Evolutionary conservation across 2,888 invertebrate genomes (phyloP).

Genomic region (Acanthosepion esculentum): DNA sequence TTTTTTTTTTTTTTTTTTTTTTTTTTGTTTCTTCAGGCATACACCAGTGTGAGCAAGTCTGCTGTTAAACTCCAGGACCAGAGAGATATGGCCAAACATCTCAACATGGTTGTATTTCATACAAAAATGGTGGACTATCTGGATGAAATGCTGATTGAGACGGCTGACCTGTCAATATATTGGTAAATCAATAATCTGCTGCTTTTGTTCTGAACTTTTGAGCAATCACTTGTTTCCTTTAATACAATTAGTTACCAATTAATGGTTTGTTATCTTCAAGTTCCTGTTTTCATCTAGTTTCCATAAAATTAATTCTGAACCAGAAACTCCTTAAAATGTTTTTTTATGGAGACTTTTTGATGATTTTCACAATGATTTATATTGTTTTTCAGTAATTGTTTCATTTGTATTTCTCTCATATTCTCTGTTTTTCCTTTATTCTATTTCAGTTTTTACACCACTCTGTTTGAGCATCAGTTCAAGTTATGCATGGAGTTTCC

Average conservation of each 20-base stretch:
- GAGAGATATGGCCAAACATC: slow-evolving; percentile 88
- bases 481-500: slow-evolving; percentile 99
- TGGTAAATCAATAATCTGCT: slow-evolving; percentile 79
- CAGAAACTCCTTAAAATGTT: no score
- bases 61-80: slow-evolving; percentile 86
- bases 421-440: not conserved
- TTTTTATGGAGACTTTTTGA: no score
- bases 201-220: not conserved
- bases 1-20: slow-evolving; percentile 51
- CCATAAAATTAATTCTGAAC: no score
- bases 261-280: no score
- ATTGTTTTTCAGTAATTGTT: no score
- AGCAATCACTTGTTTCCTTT: no score
- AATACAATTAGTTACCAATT: no score
- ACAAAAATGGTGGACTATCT: slow-evolving; percentile 98
- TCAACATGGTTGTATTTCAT: slow-evolving; percentile 97
- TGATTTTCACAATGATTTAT: no score
- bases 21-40: slow-evolving; percentile 77
- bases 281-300: no score
- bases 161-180: slow-evolving; percentile 96
- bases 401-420: not conserved
- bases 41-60: slow-evolving; percentile 88
- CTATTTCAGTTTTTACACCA: slow-evolving; percentile 86
- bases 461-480: slow-evolving; percentile 97
- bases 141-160: slow-evolving; percentile 96